These are phyloP conservation scores for Theretra japonica DNA, from an alignment of 2,888 invertebrate genomes.

Conservation along the genomic window DNA sequence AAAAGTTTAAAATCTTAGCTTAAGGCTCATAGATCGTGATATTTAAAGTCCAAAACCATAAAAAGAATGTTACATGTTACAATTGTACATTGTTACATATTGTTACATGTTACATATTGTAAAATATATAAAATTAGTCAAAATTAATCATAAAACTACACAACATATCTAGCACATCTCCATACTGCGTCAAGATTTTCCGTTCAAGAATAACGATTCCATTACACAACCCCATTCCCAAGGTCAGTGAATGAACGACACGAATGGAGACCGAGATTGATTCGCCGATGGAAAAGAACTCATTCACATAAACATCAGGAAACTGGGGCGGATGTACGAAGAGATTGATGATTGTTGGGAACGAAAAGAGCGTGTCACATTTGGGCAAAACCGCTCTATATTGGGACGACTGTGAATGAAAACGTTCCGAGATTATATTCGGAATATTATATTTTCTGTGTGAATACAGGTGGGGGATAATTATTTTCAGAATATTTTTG, in stretches of 20 bases:
- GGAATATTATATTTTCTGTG: no score
- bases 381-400: not conserved
- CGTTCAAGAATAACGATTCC: not conserved
- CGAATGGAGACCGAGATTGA: slow-evolving; percentile 25
- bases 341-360: slow-evolving; percentile 18
- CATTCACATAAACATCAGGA: slow-evolving; percentile 19
- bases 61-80: no score
- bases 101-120: no score
- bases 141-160: not conserved
- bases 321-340: slow-evolving; percentile 19
- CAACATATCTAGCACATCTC: not conserved
- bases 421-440: not conserved
- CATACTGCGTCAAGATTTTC: not conserved
- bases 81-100: no score
- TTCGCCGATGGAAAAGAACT: slow-evolving; percentile 5
- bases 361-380: slow-evolving; percentile 14
- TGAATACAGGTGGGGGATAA: no score
- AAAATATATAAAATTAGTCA: no score
- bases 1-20: no score
- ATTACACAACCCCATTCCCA: not conserved
- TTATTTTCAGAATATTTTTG: no score
- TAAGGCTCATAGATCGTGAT: no score
- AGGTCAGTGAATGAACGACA: slow-evolving; percentile 1
- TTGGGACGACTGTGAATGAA: not conserved
- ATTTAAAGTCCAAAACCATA: no score